Conservation (phyloP, 2,888 invertebrate genomes). For the Fragum whitleyi region DNA sequence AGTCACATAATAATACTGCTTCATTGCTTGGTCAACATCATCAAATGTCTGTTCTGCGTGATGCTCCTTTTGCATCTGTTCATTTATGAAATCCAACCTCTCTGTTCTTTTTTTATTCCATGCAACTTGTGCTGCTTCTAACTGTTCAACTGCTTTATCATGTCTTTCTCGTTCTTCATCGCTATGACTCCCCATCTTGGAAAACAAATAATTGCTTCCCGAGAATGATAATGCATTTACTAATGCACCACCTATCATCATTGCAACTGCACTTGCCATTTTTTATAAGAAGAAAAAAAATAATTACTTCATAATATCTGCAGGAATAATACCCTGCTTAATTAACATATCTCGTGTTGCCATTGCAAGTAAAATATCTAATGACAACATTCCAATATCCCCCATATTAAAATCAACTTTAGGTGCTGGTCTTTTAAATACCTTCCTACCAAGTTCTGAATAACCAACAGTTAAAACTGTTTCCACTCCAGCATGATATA, state of each 20-base stretch:
- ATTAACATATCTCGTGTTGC: slow-evolving; percentile 45
- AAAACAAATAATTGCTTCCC: slow-evolving; percentile 34
- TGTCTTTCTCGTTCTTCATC: slow-evolving; percentile 50
- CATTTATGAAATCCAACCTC: slow-evolving; percentile 50
- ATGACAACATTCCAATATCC: slow-evolving; percentile 33
- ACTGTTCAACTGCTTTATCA: slow-evolving; percentile 52
- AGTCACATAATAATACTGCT: slow-evolving; percentile 46
- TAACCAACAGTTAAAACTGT: slow-evolving; percentile 45
- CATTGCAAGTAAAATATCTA: slow-evolving; percentile 46
- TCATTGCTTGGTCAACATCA: slow-evolving; percentile 53
- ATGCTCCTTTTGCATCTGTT: slow-evolving; percentile 47
- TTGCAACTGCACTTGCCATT: slow-evolving; percentile 53
- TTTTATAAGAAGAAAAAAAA: slow-evolving; percentile 24
- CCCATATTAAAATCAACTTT: slow-evolving; percentile 45
- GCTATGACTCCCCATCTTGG: slow-evolving; percentile 25
- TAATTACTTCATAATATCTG: slow-evolving; percentile 51
- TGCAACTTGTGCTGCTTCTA: slow-evolving; percentile 36
- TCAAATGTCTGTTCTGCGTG: slow-evolving; percentile 46
- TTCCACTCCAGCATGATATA: slow-evolving; percentile 44
- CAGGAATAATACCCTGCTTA: slow-evolving; percentile 48
- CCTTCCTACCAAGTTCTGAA: slow-evolving; percentile 38
- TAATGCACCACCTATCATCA: slow-evolving; percentile 45
- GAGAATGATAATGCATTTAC: slow-evolving; percentile 47
- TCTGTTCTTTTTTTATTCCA: slow-evolving; percentile 53
- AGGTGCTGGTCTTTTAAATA: slow-evolving; percentile 42